Conservation (phyloP, 2,113 vertebrate species). For the Gasterosteus aculeatus region DNA sequence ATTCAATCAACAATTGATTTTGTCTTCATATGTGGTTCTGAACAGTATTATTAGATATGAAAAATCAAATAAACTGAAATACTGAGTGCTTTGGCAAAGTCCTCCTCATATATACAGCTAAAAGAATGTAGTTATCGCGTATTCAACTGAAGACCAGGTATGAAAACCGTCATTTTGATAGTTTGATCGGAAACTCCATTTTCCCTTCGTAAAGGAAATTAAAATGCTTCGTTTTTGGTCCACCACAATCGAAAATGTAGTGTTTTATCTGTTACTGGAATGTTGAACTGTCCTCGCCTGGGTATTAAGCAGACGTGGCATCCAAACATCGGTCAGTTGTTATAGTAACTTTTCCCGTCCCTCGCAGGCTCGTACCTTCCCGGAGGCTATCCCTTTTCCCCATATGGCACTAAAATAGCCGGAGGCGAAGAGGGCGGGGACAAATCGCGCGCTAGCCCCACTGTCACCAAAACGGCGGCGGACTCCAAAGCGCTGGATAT, state of each 20-base stretch:
- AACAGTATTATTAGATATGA: not conserved
- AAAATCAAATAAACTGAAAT: not conserved
- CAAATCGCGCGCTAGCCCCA: conserved; percentile 95
- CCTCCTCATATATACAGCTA: not conserved
- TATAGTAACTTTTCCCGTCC: conserved; percentile 8
- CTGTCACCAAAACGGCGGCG: conserved; percentile 89
- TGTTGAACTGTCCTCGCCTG: not conserved
- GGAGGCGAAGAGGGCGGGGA: conserved; percentile 88
- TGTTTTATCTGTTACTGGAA: not conserved
- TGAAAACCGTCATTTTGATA: not conserved
- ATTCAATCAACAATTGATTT: conserved; percentile 1
- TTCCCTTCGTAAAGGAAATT: not conserved
- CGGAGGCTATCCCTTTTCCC: conserved; percentile 96
- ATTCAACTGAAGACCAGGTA: not conserved
- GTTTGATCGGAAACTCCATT: not conserved
- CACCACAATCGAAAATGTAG: not conserved
- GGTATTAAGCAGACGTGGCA: not conserved
- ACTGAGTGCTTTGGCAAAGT: not conserved
- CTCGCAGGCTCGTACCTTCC: conserved; percentile 91
- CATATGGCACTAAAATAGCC: conserved; percentile 90
- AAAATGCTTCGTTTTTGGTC: not conserved
- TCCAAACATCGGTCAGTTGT: not conserved
- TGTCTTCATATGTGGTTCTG: not conserved
- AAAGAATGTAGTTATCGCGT: not conserved
- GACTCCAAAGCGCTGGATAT: conserved; percentile 98